Evolutionary conservation across 2,113 vertebrate species (phyloP), one percentile per base, ranked within the genome.

Genomic region (Apeltes quadracus): DNA sequence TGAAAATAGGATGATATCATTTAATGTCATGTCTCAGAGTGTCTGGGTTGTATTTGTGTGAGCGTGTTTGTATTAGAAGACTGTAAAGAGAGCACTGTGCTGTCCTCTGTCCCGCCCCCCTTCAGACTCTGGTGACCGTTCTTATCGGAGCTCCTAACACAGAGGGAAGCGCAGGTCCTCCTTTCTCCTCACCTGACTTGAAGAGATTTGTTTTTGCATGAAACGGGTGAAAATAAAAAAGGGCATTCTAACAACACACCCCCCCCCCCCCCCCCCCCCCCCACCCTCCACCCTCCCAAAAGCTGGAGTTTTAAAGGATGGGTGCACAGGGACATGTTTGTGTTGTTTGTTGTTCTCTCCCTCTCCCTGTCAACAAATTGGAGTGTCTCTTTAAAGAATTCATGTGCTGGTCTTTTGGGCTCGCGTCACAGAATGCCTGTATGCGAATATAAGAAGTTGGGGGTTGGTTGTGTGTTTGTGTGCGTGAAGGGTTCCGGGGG

Each of bases 371-470:
- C 48, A 51, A 58, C 25, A 44, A 25, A 29, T 61, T 61, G 36
- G 48, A 79, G 53, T 27, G 62, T 73, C 34, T 71, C 64, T 63
- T 64, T 81, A 68, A 83, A 86, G 77, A 74, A 89, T 88, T 89
- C 89, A 89, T 84, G 65, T 32, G 41, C 63, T 63, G 75, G 55
- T 64, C 79, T 85, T 81, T 85, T 74, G n/a, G 79, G 74, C 69
- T 73, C 43, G 15, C 69, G 32, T 89, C 87, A 86, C 0, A 72
- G 81, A 79, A 55, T 27, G n/a, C 4, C 57, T 78, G 64, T 75
- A 29, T 88, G 55, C 73, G 69, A 84, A 79, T 76, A 92, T 82
- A 87, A 87, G 77, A 79, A 76, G 85, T 64, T 77, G 84, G 83
- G 83, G 81, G 79, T 76, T 61, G 58, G 23, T n/a, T 61, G 22